Evolutionary conservation across 2,888 invertebrate genomes (phyloP).

Genomic region (Bombyx huttoni): DNA sequence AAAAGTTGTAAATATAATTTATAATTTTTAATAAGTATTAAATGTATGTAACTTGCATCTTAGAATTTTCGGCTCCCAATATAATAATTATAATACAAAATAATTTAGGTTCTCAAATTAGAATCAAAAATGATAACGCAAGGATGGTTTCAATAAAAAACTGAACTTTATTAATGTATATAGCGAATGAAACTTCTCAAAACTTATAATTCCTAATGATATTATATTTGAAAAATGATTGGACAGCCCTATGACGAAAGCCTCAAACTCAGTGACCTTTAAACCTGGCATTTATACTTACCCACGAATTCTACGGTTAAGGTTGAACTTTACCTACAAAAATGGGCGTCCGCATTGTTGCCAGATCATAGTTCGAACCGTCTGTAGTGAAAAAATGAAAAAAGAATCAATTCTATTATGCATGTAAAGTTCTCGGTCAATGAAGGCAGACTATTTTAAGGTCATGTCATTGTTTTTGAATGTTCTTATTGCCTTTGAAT

Average conservation of each 20-base stretch:
- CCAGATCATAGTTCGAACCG: conserved; percentile 17
- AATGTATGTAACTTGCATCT: too few species aligned
- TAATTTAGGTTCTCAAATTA: too few species aligned
- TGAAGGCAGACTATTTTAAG: neutral
- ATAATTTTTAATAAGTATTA: too few species aligned
- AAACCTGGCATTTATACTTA: conserved; percentile 45
- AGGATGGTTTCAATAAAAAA: too few species aligned
- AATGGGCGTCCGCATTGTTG: conserved; percentile 42
- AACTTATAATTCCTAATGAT: too few species aligned
- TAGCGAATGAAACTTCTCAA: too few species aligned
- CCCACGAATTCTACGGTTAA: conserved; percentile 40
- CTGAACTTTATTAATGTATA: too few species aligned
- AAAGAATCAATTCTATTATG: neutral
- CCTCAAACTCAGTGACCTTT: conserved; percentile 37
- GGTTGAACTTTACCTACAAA: conserved; percentile 40
- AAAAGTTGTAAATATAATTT: too few species aligned
- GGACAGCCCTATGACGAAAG: neutral
- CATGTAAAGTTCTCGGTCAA: conserved; percentile 2
- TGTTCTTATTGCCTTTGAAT: too few species aligned
- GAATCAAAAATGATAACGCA: too few species aligned
- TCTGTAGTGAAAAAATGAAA: conserved; percentile 1
- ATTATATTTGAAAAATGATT: neutral
- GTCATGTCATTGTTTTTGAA: neutral
- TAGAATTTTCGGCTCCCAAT: too few species aligned
- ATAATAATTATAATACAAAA: too few species aligned